phyloP scores from a whole-genome alignment of 2,888 invertebrate genomes.

The Psococerastis gibbosa region DNA sequence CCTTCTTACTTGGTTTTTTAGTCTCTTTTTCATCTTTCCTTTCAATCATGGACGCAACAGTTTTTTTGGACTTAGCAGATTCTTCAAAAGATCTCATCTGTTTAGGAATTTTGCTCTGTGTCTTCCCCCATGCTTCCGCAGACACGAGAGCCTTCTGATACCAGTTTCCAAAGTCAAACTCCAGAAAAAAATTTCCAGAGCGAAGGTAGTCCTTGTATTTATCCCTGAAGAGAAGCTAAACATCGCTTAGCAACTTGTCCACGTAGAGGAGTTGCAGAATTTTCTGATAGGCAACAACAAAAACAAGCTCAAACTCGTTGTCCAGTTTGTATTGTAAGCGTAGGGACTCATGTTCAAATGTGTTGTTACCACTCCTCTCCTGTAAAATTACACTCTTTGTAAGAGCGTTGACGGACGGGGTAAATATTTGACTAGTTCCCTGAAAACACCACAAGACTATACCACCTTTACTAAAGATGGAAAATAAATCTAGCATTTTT shows the following conservation, averaged over 20 bases:
- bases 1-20: slow-evolving; percentile 36
- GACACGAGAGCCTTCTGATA: slow-evolving; percentile 46
- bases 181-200: slow-evolving; percentile 29
- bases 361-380: slow-evolving; percentile 59
- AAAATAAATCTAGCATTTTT: slow-evolving; percentile 94
- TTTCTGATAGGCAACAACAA: slow-evolving; percentile 95
- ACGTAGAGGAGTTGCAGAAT: slow-evolving; percentile 90
- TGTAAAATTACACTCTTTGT: slow-evolving; percentile 66
- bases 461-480: slow-evolving; percentile 97
- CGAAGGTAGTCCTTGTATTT: slow-evolving; percentile 76
- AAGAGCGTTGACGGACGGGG: slow-evolving; percentile 82
- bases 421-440: slow-evolving; percentile 78
- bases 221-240: slow-evolving; percentile 87
- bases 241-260: slow-evolving; percentile 88
- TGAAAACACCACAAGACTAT: slow-evolving; percentile 98
- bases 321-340: slow-evolving; percentile 92
- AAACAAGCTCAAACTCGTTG: slow-evolving; percentile 96
- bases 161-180: slow-evolving; percentile 46
- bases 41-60: slow-evolving; percentile 92
- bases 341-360: slow-evolving; percentile 69
- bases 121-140: slow-evolving; percentile 60
- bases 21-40: slow-evolving; percentile 47
- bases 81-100: slow-evolving; percentile 87
- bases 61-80: slow-evolving; percentile 92
- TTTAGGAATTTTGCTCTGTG: slow-evolving; percentile 63